Evolutionary conservation across 2,113 vertebrate species (phyloP).

Genomic region (Lepidothrix coronata): DNA sequence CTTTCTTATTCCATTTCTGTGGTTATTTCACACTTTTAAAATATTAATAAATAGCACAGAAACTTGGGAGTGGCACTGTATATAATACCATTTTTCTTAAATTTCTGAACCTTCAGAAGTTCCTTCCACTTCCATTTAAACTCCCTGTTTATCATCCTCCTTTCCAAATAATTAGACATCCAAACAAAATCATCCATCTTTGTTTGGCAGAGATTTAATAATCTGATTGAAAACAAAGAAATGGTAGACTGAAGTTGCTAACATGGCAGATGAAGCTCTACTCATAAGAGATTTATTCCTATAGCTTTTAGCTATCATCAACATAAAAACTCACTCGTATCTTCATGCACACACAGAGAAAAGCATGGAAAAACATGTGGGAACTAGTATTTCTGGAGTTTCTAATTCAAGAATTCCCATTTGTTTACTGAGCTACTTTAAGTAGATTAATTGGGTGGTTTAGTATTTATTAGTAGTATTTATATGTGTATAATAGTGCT

Average conservation of each 20-base stretch:
- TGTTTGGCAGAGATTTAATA: not conserved
- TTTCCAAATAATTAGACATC: not conserved
- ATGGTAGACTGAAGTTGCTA: not conserved
- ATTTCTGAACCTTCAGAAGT: not conserved
- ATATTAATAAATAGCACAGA: not conserved
- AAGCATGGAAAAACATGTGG: not conserved
- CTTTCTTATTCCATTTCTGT: not conserved
- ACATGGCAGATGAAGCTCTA: not conserved
- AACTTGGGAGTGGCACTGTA: accelerated
- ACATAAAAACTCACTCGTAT: not conserved
- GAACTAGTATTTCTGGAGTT: not conserved
- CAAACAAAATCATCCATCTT: not conserved
- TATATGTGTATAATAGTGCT: not conserved
- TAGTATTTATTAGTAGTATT: not conserved
- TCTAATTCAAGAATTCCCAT: not conserved
- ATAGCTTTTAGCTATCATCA: not conserved
- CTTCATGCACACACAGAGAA: not conserved
- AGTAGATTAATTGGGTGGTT: not conserved
- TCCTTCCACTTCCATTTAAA: not conserved
- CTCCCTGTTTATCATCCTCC: not conserved
- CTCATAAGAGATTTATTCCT: not conserved
- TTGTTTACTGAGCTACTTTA: conserved; percentile 18
- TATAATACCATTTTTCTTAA: not conserved
- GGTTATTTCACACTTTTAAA: not conserved
- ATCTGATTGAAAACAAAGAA: not conserved